Evolutionary conservation across 2,113 vertebrate species (phyloP), one percentile per base, ranked within the genome.

Genomic region (Perca flavescens): DNA sequence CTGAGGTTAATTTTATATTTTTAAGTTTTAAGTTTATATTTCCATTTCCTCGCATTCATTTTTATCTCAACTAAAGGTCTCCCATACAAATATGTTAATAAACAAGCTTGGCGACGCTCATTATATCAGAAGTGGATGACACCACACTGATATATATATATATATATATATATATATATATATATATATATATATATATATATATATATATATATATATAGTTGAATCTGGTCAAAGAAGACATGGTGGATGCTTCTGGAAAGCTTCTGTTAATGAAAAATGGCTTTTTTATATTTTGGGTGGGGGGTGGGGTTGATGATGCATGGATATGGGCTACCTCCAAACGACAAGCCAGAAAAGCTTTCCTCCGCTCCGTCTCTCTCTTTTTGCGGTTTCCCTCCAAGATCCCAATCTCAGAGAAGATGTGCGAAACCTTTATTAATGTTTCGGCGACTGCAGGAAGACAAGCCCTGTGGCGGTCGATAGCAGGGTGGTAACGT

Each of bases 361-460:
- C 67, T 57, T 66, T 49, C 34, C 61, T 71, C 25, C 28, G 8
- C 12, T 50, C 36, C 19, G 58, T 50, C 57, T 11, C 53, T 5
- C 36, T 54, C n/a, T 73, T n/a, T 56, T 56, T 1, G 2, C 47
- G n/a, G 8, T 56, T 74, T 77, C 43, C 31, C 25, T 80, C 40
- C 3, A 10, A 82, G 71, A 82, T 88, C n/a, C 65, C 60, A 73
- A 74, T 90, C 75, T 86, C 28, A 40, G 69, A 64, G 47, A 74
- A 7, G 34, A 70, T 71, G 34, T 62, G 73, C 21, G 28, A 62
- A 89, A 80, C 69, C 79, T 84, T 88, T 88, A 86, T 86, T 88
- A 89, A 84, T 88, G 67, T 49, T 75, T 56, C 40, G 2, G 72
- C 50, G 56, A 80, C 68, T 36, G 19, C 71, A 52, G 60, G 46